Evolutionary conservation across 2,888 invertebrate species (phyloP), one percentile per base, ranked within the genome.

Genomic region (Amphipyra berbera): DNA sequence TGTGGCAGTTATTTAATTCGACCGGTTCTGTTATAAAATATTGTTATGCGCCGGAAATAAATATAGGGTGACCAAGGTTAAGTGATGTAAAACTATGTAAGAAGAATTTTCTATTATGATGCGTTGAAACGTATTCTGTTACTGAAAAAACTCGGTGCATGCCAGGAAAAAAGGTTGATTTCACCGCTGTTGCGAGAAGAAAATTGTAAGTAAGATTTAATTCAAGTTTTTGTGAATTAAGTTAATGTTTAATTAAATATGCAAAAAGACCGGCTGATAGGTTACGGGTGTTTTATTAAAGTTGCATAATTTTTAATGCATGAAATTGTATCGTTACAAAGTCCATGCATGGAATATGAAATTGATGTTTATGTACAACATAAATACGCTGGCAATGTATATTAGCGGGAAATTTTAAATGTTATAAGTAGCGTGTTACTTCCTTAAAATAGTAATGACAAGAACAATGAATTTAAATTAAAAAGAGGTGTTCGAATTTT

Each of bases 41-140:
- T 12, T 14, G 41, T 27, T 37, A 44, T 44, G 27, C 58, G 15
- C 52, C 48, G 45, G 12, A 35, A 60, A 73, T 42, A 53, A 67
- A 68, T 75, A 68, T 74, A 68, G 60, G 68, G 74, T 80, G 68
- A 72, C 54, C 75, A 77, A 83, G 78, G 84, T 80, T 79, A 79
- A 67, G 72, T 77, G 73, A 50, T 76, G 60, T 57, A 53, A 59
- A 56, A 47, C 42, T 40, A 64, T 56, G 50, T 62, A 50, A 54
- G 27, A 56, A 53, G 38, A 48, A 30, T 56, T 62, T 44, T 56
- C 73, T 40, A 73, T 50, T 54, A 74, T 47, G 27, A 52, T 58
- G 54, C 21, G 70, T 47, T 69, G 40, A 70, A 41, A 40, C 27
- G 30, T 35, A 57, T 58, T 40, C 15, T 44, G 21, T 41, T 35